These are phyloP conservation scores for Actenoides hombroni DNA, from an alignment of 2,113 vertebrate genomes.

Conservation along the genomic window DNA sequence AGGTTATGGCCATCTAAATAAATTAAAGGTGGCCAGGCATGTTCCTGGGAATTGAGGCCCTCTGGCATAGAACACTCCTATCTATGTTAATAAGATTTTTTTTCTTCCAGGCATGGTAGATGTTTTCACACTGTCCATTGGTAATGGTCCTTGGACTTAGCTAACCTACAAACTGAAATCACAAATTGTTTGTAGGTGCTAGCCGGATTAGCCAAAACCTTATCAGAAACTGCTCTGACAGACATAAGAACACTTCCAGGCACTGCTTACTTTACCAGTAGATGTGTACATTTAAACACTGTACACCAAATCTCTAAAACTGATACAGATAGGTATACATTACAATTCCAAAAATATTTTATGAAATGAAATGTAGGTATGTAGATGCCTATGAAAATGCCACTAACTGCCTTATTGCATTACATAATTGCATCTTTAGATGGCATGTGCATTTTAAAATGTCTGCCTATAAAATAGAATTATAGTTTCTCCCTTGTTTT, in stretches of 20 bases:
- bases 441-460: not conserved
- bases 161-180: not conserved
- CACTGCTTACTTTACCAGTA: not conserved
- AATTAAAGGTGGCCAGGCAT: not conserved
- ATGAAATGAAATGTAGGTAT: not conserved
- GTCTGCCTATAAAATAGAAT: not conserved
- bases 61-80: not conserved
- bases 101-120: not conserved
- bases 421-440: not conserved
- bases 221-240: not conserved
- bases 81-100: not conserved
- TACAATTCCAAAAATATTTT: not conserved
- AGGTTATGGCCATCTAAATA: not conserved
- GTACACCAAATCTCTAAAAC: not conserved
- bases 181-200: not conserved
- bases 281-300: not conserved
- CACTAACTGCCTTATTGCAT: not conserved
- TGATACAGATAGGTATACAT: not conserved
- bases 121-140: not conserved
- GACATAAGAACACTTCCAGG: not conserved
- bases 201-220: not conserved
- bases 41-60: not conserved
- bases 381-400: not conserved
- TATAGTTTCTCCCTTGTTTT: not conserved
- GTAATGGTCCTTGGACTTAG: not conserved